Evolutionary conservation across 2,888 invertebrate genomes (phyloP).

Genomic region (Hetaerina titia): DNA sequence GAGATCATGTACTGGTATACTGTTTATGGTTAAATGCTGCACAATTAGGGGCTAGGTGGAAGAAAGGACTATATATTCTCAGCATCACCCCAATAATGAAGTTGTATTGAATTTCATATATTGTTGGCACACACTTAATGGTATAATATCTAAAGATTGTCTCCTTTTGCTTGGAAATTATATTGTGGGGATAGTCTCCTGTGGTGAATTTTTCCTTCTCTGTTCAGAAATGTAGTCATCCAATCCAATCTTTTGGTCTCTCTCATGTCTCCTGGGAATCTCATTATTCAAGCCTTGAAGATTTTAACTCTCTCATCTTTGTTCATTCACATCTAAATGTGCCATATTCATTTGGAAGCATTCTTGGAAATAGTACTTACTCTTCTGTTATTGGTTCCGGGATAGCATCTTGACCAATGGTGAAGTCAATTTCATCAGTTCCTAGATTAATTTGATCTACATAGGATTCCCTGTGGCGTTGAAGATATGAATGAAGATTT

Average conservation of each 20-base stretch:
- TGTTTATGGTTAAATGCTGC: too few species aligned
- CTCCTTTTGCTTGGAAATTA: too few species aligned
- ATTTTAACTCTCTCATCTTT: background rate
- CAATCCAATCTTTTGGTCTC: too few species aligned
- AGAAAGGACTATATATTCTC: background rate
- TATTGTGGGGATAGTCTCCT: too few species aligned
- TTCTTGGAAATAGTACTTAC: background rate
- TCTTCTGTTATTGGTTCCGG: background rate
- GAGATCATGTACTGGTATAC: too few species aligned
- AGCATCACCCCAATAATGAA: background rate
- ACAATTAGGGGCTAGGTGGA: background rate
- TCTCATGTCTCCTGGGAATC: background rate
- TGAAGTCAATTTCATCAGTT: constrained; percentile 54
- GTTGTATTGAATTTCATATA: background rate
- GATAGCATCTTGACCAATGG: constrained; percentile 41
- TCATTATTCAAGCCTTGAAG: background rate
- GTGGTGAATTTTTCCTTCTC: too few species aligned
- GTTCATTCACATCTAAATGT: background rate
- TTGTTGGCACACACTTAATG: background rate
- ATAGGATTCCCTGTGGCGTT: constrained; percentile 45
- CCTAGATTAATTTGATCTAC: constrained; percentile 32
- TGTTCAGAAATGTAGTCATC: too few species aligned
- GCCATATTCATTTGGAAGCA: background rate
- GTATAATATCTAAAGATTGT: background rate
- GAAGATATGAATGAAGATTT: constrained; percentile 35